Evolutionary conservation across 2,888 invertebrate genomes (phyloP).

Genomic region (Dilophus febrilis): DNA sequence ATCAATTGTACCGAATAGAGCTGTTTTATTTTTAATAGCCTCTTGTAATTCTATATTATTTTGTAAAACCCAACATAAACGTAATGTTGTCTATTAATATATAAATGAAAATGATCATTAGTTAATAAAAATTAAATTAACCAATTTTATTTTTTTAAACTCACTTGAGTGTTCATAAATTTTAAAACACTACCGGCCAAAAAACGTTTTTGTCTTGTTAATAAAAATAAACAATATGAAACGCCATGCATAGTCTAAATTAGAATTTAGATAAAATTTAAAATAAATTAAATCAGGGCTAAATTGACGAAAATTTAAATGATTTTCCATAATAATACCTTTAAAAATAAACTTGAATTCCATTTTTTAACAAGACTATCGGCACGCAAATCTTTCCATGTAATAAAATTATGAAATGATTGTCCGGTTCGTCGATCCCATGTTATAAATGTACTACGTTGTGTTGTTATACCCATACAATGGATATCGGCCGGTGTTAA

Average conservation of each 20-base stretch:
- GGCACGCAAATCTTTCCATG: constrained; percentile 79
- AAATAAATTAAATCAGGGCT: not conserved
- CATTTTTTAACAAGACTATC: constrained; percentile 53
- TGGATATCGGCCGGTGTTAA: constrained; percentile 48
- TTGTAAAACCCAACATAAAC: constrained; percentile 62
- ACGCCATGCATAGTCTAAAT: constrained; percentile 41
- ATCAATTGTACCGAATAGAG: constrained; percentile 76
- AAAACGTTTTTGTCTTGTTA: constrained; percentile 67
- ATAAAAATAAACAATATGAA: constrained; percentile 48
- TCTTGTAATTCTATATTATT: constrained; percentile 50
- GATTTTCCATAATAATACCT: constrained; percentile 22
- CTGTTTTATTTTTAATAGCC: constrained; percentile 43
- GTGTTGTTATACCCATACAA: constrained; percentile 69
- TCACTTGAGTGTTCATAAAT: constrained; percentile 71
- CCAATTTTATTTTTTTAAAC: constrained; percentile 8
- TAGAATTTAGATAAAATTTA: constrained; percentile 18
- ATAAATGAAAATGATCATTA: constrained; percentile 1
- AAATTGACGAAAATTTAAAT: constrained; percentile 2
- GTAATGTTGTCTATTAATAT: constrained; percentile 46
- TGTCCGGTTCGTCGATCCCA: constrained; percentile 64
- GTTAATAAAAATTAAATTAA: too few relatives aligned
- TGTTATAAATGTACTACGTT: constrained; percentile 62
- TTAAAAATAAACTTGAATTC: constrained; percentile 59
- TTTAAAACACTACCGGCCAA: constrained; percentile 70
- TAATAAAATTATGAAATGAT: constrained; percentile 69